Conservation (phyloP, 2,113 vertebrate species). For the Diglossa brunneiventris region DNA sequence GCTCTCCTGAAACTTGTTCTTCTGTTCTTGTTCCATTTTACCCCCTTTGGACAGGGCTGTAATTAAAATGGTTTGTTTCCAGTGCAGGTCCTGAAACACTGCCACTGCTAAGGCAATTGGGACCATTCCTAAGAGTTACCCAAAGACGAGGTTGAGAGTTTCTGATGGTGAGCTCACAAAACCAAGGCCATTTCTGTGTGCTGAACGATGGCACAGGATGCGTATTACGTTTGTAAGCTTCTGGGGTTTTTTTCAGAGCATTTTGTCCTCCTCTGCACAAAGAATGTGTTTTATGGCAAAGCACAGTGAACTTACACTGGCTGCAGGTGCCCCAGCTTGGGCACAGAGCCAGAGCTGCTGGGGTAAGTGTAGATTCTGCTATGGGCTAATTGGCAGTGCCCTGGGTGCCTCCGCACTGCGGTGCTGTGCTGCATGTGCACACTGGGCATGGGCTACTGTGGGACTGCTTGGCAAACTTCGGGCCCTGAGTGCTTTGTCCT, state of each 20-base stretch:
- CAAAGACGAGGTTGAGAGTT: neutral
- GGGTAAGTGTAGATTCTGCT: neutral
- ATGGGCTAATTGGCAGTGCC: neutral
- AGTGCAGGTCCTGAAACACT: neutral
- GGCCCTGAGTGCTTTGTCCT: neutral
- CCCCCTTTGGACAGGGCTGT: neutral
- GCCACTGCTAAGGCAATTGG: neutral
- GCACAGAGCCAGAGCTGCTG: neutral
- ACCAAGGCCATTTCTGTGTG: neutral
- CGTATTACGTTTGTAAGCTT: neutral
- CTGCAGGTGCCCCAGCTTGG: neutral
- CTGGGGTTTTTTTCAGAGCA: neutral
- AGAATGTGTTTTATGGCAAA: neutral
- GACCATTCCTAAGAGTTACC: too few relatives aligned
- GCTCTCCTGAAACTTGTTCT: neutral
- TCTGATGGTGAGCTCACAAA: neutral
- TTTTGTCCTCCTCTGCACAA: neutral
- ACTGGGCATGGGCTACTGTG: accelerated
- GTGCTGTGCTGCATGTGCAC: accelerated
- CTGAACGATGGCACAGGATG: neutral
- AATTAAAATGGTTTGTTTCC: neutral
- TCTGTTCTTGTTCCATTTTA: neutral
- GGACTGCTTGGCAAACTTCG: accelerated
- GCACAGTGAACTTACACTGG: accelerated
- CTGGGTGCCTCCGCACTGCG: accelerated